A percentile compares a stretch with the other conserved stretches of the same genome.
Evolutionary conservation across 2,113 vertebrate species (phyloP).

Genomic region (Sylvia atricapilla): DNA sequence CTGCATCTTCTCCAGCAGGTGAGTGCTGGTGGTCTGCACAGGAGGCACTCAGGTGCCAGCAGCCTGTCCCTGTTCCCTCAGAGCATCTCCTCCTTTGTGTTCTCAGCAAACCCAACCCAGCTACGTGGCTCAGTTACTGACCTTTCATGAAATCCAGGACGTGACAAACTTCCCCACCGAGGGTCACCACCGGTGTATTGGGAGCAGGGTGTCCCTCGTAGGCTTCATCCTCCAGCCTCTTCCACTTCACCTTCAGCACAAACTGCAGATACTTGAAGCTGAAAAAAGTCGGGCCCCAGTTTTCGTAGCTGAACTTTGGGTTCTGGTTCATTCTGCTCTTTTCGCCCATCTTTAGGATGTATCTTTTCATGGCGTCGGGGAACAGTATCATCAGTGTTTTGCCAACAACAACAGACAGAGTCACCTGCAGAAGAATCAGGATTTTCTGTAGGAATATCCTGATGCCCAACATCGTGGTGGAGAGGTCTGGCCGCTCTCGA

Average conservation of each 20-base stretch:
- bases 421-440: slow-evolving; percentile 65
- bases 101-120: not conserved
- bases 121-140: not conserved
- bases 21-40: not conserved
- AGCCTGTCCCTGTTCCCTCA: not conserved
- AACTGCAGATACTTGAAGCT: slow-evolving; percentile 74
- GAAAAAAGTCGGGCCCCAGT: slow-evolving; percentile 84
- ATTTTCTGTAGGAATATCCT: slow-evolving; percentile 28
- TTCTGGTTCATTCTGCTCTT: slow-evolving; percentile 75
- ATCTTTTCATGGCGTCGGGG: slow-evolving; percentile 69
- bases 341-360: slow-evolving; percentile 73
- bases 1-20: not conserved
- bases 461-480: not conserved
- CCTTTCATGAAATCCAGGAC: slow-evolving; percentile 79
- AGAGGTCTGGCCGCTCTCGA: not conserved
- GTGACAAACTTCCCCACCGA: slow-evolving; percentile 52
- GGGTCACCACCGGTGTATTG: slow-evolving; percentile 76
- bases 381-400: slow-evolving; percentile 71
- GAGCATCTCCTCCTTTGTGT: not conserved
- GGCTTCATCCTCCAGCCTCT: slow-evolving; percentile 79
- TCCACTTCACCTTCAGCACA: slow-evolving; percentile 73
- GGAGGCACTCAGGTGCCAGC: not conserved
- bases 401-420: slow-evolving; percentile 13
- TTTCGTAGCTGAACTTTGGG: slow-evolving; percentile 81
- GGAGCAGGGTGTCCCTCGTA: slow-evolving; percentile 76